Conservation (phyloP, 1,140 invertebrate species). For the Drosophila navojoa region DNA sequence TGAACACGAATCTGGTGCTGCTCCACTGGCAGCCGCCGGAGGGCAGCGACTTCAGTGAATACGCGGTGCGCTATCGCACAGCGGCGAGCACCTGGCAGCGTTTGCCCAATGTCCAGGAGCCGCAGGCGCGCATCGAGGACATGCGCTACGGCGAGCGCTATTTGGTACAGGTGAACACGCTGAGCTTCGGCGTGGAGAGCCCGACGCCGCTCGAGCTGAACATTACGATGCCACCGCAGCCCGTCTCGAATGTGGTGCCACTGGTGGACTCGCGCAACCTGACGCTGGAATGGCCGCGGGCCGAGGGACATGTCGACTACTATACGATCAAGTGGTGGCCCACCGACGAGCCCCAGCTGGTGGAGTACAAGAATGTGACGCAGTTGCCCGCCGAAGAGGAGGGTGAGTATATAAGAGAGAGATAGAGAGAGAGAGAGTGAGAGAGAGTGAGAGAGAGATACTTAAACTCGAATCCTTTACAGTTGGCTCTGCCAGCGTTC, state of each 20-base stretch:
- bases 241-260: slow-evolving; percentile 90
- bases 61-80: slow-evolving; percentile 91
- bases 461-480: neutral
- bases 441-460: slow-evolving; percentile 1
- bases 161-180: slow-evolving; percentile 93
- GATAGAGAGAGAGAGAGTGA: neutral
- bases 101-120: slow-evolving; percentile 86
- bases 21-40: slow-evolving; percentile 91
- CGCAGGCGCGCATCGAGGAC: slow-evolving; percentile 91
- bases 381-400: slow-evolving; percentile 37
- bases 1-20: slow-evolving; percentile 91
- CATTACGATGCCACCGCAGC: slow-evolving; percentile 93
- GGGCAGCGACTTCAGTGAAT: slow-evolving; percentile 91
- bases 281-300: slow-evolving; percentile 93
- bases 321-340: slow-evolving; percentile 92
- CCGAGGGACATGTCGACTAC: slow-evolving; percentile 92
- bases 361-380: slow-evolving; percentile 40
- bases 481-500: slow-evolving; percentile 73
- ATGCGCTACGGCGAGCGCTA: slow-evolving; percentile 95
- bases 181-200: slow-evolving; percentile 92
- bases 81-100: slow-evolving; percentile 88
- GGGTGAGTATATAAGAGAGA: slow-evolving; percentile 39
- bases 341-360: slow-evolving; percentile 84
- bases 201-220: slow-evolving; percentile 90
- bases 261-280: slow-evolving; percentile 95